A percentile compares a stretch with the other conserved stretches of the same genome.
Evolutionary conservation across 2,888 invertebrate genomes (phyloP).

Genomic region (Papilio protenor): DNA sequence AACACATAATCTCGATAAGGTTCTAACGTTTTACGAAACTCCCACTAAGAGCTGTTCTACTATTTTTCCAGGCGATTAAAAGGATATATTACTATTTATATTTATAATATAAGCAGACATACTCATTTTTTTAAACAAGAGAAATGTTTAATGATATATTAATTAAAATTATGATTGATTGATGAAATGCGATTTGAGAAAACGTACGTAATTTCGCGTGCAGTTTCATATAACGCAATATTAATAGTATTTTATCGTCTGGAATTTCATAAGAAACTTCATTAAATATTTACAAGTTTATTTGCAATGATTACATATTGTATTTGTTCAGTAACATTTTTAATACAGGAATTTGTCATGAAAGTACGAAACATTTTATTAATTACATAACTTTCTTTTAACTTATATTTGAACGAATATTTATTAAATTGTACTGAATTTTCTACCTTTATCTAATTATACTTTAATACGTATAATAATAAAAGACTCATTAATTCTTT

Average conservation of each 20-base stretch:
- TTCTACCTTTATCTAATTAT: neutral
- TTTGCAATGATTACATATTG: conserved; percentile 7
- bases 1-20: conserved; percentile 45
- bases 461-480: neutral
- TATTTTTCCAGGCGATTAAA: conserved; percentile 39
- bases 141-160: neutral
- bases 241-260: conserved; percentile 41
- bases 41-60: conserved; percentile 28
- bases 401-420: neutral
- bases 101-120: too few relatives aligned
- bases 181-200: conserved; percentile 2
- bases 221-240: conserved; percentile 38
- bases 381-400: neutral
- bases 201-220: conserved; percentile 31
- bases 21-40: conserved; percentile 46
- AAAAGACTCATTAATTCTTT: conserved; percentile 6
- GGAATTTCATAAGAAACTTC: conserved; percentile 44
- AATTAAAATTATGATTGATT: neutral
- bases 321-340: conserved; percentile 5
- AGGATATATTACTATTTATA: conserved; percentile 4
- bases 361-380: neutral
- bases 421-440: neutral
- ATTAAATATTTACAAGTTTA: conserved; percentile 30
- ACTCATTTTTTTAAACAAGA: neutral
- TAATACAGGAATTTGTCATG: neutral